phyloP scores from a whole-genome alignment of 2,113 vertebrate species.

The Peromyscus californicus region DNA sequence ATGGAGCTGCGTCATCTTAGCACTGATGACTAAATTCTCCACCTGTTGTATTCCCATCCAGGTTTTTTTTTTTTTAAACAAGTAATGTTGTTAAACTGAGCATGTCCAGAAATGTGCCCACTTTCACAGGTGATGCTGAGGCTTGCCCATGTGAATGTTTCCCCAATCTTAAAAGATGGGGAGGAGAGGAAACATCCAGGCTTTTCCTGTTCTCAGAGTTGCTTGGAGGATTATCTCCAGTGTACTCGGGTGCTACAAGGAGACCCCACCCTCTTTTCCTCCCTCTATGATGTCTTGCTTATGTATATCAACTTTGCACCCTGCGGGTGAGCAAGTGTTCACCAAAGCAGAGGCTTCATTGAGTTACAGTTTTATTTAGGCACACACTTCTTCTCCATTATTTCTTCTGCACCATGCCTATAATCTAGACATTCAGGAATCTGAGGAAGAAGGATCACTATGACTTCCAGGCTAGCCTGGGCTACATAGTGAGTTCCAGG shows the following conservation, averaged over 20 bases:
- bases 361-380: background rate
- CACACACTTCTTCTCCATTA: background rate
- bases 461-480: background rate
- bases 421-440: background rate
- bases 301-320: background rate
- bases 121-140: background rate
- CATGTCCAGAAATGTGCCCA: background rate
- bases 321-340: background rate
- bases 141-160: background rate
- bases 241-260: background rate
- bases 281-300: background rate
- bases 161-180: rapidly evolving
- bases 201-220: background rate
- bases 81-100: background rate
- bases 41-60: background rate
- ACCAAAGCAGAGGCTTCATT: background rate
- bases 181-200: no score
- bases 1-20: background rate
- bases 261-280: no score
- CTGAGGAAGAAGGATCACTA: background rate
- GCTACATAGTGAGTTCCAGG: background rate
- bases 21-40: background rate
- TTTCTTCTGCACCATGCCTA: background rate
- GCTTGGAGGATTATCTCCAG: background rate
- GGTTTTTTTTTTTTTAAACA: background rate